Evolutionary conservation across 2,797 vertebrate species (phyloP).

Genomic region (Hirundo rustica): DNA sequence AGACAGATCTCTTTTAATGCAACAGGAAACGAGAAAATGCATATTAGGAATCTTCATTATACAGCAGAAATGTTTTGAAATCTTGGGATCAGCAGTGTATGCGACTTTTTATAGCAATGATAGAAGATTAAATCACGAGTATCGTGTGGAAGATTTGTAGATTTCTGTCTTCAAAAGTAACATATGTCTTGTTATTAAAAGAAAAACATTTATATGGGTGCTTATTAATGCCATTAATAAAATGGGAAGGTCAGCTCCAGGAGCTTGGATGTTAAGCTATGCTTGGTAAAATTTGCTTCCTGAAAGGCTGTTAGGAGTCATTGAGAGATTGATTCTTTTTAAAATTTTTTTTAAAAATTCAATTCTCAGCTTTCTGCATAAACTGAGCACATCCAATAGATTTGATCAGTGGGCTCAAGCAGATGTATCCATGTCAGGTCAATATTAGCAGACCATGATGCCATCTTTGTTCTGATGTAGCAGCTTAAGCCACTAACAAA

Average conservation of each 20-base stretch:
- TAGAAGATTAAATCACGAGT: background rate
- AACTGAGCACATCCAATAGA: background rate
- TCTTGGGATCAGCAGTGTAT: background rate
- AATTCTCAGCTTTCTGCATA: background rate
- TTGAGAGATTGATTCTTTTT: background rate
- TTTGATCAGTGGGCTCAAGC: background rate
- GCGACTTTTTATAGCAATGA: background rate
- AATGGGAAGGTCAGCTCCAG: background rate
- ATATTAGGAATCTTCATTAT: background rate
- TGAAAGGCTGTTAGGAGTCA: background rate
- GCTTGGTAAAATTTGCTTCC: background rate
- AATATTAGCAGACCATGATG: background rate
- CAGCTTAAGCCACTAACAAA: background rate
- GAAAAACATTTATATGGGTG: background rate
- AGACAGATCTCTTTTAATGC: background rate
- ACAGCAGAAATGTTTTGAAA: background rate
- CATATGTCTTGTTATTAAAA: background rate
- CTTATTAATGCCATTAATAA: background rate
- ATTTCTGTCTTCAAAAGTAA: background rate
- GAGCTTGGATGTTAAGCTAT: background rate
- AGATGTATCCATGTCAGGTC: background rate
- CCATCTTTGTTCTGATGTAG: background rate
- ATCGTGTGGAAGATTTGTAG: background rate
- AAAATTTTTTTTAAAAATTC: background rate
- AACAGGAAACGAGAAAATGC: background rate